phyloP scores from a whole-genome alignment of 2,888 invertebrate genomes.

The Watsonalla binaria region DNA sequence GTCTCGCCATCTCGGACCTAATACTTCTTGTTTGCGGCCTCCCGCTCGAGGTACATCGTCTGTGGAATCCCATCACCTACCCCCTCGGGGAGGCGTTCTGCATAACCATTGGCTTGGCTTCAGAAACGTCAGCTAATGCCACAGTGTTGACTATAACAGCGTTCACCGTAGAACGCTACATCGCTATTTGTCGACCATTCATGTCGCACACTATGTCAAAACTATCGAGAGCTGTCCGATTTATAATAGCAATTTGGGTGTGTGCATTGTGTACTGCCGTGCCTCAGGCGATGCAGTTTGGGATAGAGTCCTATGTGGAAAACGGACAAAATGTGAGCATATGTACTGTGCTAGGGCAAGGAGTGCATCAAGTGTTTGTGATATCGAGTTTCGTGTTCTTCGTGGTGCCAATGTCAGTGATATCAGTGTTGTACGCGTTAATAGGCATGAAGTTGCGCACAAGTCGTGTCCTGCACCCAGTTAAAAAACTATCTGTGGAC shows the following conservation, averaged over 20 bases:
- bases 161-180: conserved; percentile 92
- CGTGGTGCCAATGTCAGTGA: conserved; percentile 91
- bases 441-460: conserved; percentile 85
- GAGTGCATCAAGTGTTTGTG: conserved; percentile 85
- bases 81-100: conserved; percentile 88
- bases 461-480: conserved; percentile 79
- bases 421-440: conserved; percentile 88
- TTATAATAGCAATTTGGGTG: conserved; percentile 87
- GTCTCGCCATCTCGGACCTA: conserved; percentile 87
- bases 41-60: conserved; percentile 87
- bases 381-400: conserved; percentile 91
- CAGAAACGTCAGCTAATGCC: conserved; percentile 92
- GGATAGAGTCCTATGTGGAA: conserved; percentile 77
- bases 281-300: conserved; percentile 90
- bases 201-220: conserved; percentile 90
- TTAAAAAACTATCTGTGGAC: conserved; percentile 75
- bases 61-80: conserved; percentile 86
- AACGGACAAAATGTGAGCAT: conserved; percentile 68
- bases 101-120: conserved; percentile 85
- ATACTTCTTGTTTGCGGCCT: conserved; percentile 86
- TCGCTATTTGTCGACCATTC: conserved; percentile 92
- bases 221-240: conserved; percentile 87
- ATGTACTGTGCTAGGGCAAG: conserved; percentile 80
- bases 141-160: conserved; percentile 93
- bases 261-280: conserved; percentile 85